A percentile compares a stretch with the other conserved stretches of the same genome.
phyloP scores from a whole-genome alignment of 2,888 invertebrate genomes.

The Thecophora atra region DNA sequence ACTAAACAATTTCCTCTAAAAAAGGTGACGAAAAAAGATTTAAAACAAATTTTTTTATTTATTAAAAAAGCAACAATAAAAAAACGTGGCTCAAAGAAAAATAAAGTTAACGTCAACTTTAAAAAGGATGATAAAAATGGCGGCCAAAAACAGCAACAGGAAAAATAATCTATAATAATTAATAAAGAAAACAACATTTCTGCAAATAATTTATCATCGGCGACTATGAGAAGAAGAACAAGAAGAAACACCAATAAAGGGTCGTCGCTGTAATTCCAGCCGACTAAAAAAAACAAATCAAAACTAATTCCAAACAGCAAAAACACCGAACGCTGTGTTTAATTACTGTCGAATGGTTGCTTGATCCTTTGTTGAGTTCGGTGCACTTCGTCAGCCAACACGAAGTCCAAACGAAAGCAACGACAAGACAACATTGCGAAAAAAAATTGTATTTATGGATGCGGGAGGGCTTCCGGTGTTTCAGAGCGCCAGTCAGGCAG shows the following conservation, averaged over 20 bases:
- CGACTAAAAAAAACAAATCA: not conserved
- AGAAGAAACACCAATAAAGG: too few species aligned
- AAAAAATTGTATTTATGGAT: slow-evolving; percentile 66
- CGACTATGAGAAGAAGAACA: not conserved
- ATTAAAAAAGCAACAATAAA: slow-evolving; percentile 15
- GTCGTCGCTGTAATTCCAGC: too few species aligned
- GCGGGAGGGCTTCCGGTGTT: slow-evolving; percentile 67
- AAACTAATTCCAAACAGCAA: slow-evolving; percentile 5
- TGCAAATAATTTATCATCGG: too few species aligned
- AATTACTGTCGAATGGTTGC: slow-evolving; percentile 38
- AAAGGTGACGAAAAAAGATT: not conserved
- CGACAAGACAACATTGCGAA: slow-evolving; percentile 55
- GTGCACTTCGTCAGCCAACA: slow-evolving; percentile 45
- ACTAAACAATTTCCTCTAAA: not conserved
- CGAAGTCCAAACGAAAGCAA: slow-evolving; percentile 55
- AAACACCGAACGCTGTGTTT: not conserved
- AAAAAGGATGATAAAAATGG: slow-evolving; percentile 13
- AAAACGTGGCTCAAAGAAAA: slow-evolving; percentile 17
- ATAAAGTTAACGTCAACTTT: not conserved
- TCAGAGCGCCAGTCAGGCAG: slow-evolving; percentile 67
- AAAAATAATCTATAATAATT: not conserved
- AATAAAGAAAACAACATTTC: too few species aligned
- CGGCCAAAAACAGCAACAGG: not conserved
- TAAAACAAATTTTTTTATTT: too few species aligned
- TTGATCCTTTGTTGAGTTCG: slow-evolving; percentile 47